Evolutionary conservation across 2,888 invertebrate genomes (phyloP).

Genomic region (Conomelus anceps): DNA sequence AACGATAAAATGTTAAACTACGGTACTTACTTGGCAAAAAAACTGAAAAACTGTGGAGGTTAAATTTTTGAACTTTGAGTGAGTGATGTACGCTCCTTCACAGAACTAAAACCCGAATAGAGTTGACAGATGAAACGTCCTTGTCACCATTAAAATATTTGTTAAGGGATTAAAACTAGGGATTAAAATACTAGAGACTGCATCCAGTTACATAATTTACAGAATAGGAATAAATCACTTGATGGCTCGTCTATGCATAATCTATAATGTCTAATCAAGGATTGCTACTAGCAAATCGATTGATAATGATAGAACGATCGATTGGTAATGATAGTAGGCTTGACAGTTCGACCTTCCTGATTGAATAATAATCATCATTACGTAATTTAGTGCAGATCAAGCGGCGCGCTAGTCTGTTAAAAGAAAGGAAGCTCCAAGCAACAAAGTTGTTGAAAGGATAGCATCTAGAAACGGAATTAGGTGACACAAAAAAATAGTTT

Average conservation of each 20-base stretch:
- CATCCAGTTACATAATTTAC: not conserved
- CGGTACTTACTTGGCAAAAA: not conserved
- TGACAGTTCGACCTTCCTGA: not conserved
- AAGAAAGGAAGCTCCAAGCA: not conserved
- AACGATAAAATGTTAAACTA: too few species aligned
- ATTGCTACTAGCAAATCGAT: too few species aligned
- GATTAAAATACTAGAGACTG: too few species aligned
- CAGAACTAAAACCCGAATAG: too few species aligned
- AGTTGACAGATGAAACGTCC: not conserved
- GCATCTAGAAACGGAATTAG: too few species aligned
- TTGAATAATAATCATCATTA: not conserved
- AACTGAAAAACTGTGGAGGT: not conserved
- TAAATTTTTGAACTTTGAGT: not conserved
- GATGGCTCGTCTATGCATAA: not conserved
- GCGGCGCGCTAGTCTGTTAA: not conserved
- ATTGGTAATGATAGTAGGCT: not conserved
- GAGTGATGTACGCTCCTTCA: not conserved
- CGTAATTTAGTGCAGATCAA: not conserved
- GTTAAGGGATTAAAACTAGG: too few species aligned
- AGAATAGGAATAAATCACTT: not conserved
- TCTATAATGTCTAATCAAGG: not conserved
- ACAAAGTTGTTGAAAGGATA: too few species aligned
- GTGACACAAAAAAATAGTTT: too few species aligned
- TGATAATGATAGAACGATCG: not conserved
- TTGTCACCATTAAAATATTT: not conserved